Evolutionary conservation across 2,113 vertebrate genomes (phyloP), one percentile per base, ranked within the genome.

Genomic region (Diadophis punctatus): DNA sequence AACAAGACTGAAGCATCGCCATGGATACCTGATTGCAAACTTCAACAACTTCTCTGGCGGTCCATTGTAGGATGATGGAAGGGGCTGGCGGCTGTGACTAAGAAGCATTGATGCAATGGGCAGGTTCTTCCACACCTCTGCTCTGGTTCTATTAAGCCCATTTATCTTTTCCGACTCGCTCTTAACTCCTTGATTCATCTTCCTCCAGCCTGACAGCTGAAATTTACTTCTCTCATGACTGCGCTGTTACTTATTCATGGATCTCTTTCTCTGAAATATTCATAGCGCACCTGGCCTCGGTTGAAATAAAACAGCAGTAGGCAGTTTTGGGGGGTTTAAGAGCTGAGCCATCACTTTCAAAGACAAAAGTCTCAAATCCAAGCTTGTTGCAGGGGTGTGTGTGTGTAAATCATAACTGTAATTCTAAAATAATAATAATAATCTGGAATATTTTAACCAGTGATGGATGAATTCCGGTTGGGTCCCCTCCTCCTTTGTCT

Each of bases 21-120:
- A 87, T 92, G 91, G 91, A 88, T 43, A 92, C 86, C 30, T 27
- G 43, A 25, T 48, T 18, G n/a, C 91, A 88, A 88, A 88, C 60
- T 87, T 88, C 43, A 11, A 6, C 58, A 92, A 88, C 49, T 74
- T 60, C 49, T 27, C 51, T 12, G 1, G 16, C n/a, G 22, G 20
- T 20, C 80, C 27, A 4, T 30, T 46, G 58, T 88, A 46, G 91
- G 58, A 88, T 11, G 63, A 68, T 39, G 52, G 58, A n/a, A 88
- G 2, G 23, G 52, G 58, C 48, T 60, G 52, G 56, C 1, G 3
- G 30, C 12, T 12, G 91, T 92, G 86, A 55, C 48, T 88, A 88
- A 87, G 56, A 68, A 68, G 91, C 20, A 4, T 74, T 88, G 91
- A 49, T 53, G 86, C 87, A 51, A 68, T n/a, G 86, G 52, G 86